Evolutionary conservation across 2,797 vertebrate genomes (phyloP).

Genomic region (Squalus acanthias): DNA sequence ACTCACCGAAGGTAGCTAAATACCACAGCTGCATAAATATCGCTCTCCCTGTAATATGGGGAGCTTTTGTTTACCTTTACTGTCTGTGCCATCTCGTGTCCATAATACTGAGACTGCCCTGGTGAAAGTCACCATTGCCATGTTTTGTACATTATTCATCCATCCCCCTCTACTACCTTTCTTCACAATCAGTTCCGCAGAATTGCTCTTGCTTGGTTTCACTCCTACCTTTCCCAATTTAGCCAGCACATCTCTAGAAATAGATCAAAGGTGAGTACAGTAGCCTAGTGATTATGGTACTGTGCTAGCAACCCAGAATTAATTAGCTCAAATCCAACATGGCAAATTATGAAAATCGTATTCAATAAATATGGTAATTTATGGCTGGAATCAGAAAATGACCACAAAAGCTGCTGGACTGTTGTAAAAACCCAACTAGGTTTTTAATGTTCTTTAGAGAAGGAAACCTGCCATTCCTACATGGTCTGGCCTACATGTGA

Average conservation of each 20-base stretch:
- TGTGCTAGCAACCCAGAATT: neutral
- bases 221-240: neutral
- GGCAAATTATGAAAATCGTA: neutral
- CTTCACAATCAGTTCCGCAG: neutral
- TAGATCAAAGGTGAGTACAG: neutral
- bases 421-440: neutral
- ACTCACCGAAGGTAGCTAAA: neutral
- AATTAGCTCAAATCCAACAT: neutral
- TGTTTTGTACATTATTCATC: neutral
- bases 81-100: neutral
- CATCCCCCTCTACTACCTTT: neutral
- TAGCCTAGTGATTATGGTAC: neutral
- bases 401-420: neutral
- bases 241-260: neutral
- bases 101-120: neutral
- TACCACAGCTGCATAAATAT: slow-evolving; percentile 10
- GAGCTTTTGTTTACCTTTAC: neutral
- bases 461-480: neutral
- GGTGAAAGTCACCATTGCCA: neutral
- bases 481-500: neutral
- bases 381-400: neutral
- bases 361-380: neutral
- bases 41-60: neutral
- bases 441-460: neutral
- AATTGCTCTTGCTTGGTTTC: neutral